Evolutionary conservation across 23 tunicate species (phyloP).

Genomic region (Halocynthia roretzi): DNA sequence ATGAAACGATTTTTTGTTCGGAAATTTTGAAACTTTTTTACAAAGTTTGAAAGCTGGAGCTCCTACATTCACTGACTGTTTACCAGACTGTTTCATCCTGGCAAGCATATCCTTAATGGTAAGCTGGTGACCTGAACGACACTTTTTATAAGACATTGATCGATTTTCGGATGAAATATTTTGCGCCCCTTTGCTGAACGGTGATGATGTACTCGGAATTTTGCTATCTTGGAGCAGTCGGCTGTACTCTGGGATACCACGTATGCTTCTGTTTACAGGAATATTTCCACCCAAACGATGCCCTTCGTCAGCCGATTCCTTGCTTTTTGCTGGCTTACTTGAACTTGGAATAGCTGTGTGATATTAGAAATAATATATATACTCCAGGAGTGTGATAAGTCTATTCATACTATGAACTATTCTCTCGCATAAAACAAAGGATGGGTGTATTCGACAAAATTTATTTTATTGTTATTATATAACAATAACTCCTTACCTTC

Average conservation of each 20-base stretch:
- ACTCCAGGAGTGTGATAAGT: no score
- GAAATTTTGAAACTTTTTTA: slow-evolving; percentile 45
- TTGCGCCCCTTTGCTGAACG: no score
- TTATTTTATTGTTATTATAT: no score
- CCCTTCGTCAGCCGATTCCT: neutral
- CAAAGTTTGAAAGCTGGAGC: slow-evolving; percentile 40
- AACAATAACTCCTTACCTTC: neutral
- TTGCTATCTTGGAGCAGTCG: slow-evolving; percentile 19
- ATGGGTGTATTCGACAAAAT: no score
- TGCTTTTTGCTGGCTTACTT: neutral
- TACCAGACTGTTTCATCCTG: slow-evolving; percentile 20
- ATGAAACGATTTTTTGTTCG: neutral
- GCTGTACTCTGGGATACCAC: slow-evolving; percentile 42
- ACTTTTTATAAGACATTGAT: neutral
- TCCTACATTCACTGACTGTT: slow-evolving; percentile 49
- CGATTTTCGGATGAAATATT: no score
- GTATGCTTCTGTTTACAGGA: neutral
- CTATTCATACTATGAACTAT: no score
- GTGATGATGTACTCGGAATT: neutral
- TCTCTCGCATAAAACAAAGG: no score
- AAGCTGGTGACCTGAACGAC: neutral
- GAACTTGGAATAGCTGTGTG: neutral
- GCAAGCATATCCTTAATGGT: slow-evolving; percentile 3
- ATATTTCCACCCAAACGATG: slow-evolving; percentile 30
- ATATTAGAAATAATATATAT: neutral